Evolutionary conservation across 1,140 invertebrate genomes (phyloP).

Genomic region (Caerostris extrusa): DNA sequence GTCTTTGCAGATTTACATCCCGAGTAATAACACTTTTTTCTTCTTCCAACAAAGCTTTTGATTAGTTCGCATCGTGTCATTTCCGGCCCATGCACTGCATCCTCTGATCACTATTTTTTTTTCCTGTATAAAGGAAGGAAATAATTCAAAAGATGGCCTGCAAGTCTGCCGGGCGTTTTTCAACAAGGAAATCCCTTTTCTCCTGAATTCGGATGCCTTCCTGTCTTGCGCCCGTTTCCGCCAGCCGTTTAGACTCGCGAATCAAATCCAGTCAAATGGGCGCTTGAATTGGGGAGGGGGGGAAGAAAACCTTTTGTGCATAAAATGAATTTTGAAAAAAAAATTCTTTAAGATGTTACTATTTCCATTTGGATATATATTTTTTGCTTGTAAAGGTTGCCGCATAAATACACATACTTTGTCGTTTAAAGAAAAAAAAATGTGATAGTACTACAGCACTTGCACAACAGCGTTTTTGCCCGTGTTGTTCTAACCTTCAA

Average conservation of each 20-base stretch:
- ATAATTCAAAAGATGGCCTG: background rate
- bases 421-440: too few species aligned
- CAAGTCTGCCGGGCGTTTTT: background rate
- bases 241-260: background rate
- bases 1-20: too few species aligned
- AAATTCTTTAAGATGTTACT: background rate
- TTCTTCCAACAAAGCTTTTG: too few species aligned
- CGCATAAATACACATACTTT: too few species aligned
- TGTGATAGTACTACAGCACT: too few species aligned
- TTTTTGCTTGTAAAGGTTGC: too few species aligned
- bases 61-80: too few species aligned
- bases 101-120: background rate
- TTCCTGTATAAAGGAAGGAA: background rate
- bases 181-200: conserved; percentile 24
- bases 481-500: too few species aligned
- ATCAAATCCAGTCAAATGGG: background rate
- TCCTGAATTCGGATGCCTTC: background rate
- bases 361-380: too few species aligned
- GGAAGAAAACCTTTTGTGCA: background rate
- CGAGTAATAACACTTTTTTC: too few species aligned
- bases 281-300: background rate
- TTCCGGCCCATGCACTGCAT: background rate
- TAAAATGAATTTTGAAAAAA: background rate
- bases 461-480: too few species aligned
- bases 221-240: background rate